Evolutionary conservation across 2,113 vertebrate genomes (phyloP).

Genomic region (Australoheros scitulus): DNA sequence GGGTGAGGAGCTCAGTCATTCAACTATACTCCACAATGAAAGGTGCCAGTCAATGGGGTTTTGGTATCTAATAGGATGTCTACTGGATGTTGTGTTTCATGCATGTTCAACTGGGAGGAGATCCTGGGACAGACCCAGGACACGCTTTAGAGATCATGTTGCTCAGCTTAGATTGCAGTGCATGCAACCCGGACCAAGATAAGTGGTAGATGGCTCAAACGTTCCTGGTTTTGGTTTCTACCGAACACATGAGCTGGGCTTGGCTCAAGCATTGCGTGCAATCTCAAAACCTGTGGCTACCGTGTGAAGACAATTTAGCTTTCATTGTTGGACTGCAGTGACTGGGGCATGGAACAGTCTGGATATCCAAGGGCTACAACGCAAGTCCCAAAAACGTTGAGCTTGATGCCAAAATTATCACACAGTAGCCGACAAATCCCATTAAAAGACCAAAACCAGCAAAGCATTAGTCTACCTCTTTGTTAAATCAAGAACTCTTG

Average conservation of each 20-base stretch:
- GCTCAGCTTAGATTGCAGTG: neutral
- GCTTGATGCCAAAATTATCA: neutral
- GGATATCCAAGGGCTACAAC: neutral
- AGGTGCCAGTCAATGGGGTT: neutral
- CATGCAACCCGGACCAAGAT: neutral
- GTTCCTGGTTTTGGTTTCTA: neutral
- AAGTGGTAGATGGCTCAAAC: neutral
- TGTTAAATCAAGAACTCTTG: neutral
- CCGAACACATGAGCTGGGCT: neutral
- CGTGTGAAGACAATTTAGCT: neutral
- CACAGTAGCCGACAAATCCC: neutral
- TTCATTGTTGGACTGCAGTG: neutral
- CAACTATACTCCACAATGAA: neutral
- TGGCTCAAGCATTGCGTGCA: no score
- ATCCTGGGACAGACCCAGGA: no score
- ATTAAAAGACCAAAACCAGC: neutral
- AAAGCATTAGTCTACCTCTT: neutral
- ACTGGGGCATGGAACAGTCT: neutral
- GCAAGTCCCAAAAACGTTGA: neutral
- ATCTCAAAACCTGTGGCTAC: no score
- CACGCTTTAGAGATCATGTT: neutral
- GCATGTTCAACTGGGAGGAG: no score
- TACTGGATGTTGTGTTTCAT: no score
- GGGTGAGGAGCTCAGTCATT: neutral
- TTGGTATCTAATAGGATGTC: neutral